Evolutionary conservation across 2,888 invertebrate genomes (phyloP).

Genomic region (Dolichopus griseipennis): DNA sequence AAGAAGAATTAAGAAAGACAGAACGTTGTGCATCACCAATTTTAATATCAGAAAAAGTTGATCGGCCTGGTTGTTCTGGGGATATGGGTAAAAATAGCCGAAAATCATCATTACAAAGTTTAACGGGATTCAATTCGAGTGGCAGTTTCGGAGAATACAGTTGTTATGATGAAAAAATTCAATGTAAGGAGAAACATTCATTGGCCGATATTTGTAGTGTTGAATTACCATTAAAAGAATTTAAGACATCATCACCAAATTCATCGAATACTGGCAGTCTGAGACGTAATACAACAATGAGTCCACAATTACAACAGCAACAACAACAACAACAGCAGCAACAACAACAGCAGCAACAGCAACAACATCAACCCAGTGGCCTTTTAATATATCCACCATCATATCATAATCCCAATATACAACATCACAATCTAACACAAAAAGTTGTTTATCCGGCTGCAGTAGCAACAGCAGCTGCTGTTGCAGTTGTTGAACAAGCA

Average conservation of each 20-base stretch:
- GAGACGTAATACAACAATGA: constrained; percentile 28
- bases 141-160: constrained; percentile 56
- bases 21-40: constrained; percentile 50
- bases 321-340: neutral
- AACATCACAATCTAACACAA: neutral
- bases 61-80: constrained; percentile 20
- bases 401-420: constrained; percentile 23
- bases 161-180: constrained; percentile 53
- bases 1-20: constrained; percentile 69
- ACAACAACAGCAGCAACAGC: neutral
- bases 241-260: constrained; percentile 47
- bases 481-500: constrained; percentile 5
- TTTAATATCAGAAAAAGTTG: constrained; percentile 30
- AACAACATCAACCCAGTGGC: constrained; percentile 10
- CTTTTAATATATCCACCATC: constrained; percentile 25
- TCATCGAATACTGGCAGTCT: constrained; percentile 33
- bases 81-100: constrained; percentile 31
- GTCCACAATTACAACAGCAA: constrained; percentile 1
- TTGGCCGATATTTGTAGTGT: constrained; percentile 51
- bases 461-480: neutral
- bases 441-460: constrained; percentile 9
- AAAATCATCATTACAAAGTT: constrained; percentile 51
- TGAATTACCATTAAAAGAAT: constrained; percentile 53
- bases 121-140: constrained; percentile 20
- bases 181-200: constrained; percentile 48